phyloP scores from a whole-genome alignment of 2,888 invertebrate species.

The Ophion slaviceki region DNA sequence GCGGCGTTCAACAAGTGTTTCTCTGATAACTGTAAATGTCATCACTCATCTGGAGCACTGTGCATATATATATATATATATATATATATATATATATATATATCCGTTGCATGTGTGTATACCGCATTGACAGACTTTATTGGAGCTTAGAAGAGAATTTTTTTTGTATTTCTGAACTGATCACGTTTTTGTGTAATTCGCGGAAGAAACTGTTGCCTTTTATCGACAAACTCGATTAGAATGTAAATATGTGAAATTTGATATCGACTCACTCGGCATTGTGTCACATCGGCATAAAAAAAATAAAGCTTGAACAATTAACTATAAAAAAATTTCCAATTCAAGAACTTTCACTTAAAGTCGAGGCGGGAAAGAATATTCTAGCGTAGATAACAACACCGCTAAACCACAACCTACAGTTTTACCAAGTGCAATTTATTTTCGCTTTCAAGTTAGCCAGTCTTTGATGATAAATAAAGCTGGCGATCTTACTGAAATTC shows the following conservation, averaged over 20 bases:
- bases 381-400: too few species aligned
- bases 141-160: background rate
- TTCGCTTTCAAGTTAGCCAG: too few species aligned
- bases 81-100: background rate
- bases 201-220: background rate
- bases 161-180: background rate
- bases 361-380: too few species aligned
- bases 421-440: too few species aligned
- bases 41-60: slow-evolving; percentile 60
- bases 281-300: too few species aligned
- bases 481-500: background rate
- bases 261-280: background rate
- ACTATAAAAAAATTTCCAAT: too few species aligned
- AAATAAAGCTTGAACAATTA: too few species aligned
- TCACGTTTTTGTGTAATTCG: background rate
- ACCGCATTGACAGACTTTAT: background rate
- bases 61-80: slow-evolving; percentile 6
- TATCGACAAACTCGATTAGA: background rate
- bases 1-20: slow-evolving; percentile 69
- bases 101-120: background rate
- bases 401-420: too few species aligned
- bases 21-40: slow-evolving; percentile 66
- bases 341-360: too few species aligned
- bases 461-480: background rate
- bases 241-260: background rate